Percentiles rank a stretch among this genome's conserved stretches.
phyloP scores from a whole-genome alignment of 2,888 invertebrate genomes.

The Yponomeuta malinellus region DNA sequence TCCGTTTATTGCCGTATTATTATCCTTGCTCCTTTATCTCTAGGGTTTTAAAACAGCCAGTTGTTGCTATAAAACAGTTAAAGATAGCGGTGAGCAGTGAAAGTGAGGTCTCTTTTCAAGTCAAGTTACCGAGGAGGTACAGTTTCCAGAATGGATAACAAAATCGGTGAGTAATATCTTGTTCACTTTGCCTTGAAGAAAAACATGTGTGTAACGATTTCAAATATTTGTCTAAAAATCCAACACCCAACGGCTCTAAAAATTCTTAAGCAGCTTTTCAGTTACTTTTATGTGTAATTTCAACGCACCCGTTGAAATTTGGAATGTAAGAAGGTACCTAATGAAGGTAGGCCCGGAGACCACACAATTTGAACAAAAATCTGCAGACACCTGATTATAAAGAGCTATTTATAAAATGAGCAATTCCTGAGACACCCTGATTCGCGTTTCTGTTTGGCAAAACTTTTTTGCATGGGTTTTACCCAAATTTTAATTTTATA shows the following conservation, averaged over 20 bases:
- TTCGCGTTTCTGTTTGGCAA: no score
- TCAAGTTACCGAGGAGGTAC: neutral
- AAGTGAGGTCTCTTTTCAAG: neutral
- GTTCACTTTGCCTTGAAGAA: neutral
- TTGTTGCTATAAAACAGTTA: slow-evolving; percentile 8
- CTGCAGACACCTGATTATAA: no score
- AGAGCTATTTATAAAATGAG: no score
- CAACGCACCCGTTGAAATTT: no score
- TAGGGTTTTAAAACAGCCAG: neutral
- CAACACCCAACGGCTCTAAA: neutral
- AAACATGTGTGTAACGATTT: neutral
- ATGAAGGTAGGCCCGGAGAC: no score
- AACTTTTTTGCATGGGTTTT: no score
- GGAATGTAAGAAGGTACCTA: no score
- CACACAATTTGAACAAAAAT: no score
- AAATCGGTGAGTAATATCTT: slow-evolving; percentile 36
- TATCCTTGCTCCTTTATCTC: neutral
- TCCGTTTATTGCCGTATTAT: neutral
- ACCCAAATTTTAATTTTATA: no score
- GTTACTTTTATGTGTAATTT: no score
- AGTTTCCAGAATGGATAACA: slow-evolving; percentile 31
- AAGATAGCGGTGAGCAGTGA: slow-evolving; percentile 4
- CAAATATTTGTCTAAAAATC: neutral
- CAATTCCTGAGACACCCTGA: no score
- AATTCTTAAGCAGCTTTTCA: no score